phyloP scores from a whole-genome alignment of 2,888 invertebrate species.

The Andrena praecox region DNA sequence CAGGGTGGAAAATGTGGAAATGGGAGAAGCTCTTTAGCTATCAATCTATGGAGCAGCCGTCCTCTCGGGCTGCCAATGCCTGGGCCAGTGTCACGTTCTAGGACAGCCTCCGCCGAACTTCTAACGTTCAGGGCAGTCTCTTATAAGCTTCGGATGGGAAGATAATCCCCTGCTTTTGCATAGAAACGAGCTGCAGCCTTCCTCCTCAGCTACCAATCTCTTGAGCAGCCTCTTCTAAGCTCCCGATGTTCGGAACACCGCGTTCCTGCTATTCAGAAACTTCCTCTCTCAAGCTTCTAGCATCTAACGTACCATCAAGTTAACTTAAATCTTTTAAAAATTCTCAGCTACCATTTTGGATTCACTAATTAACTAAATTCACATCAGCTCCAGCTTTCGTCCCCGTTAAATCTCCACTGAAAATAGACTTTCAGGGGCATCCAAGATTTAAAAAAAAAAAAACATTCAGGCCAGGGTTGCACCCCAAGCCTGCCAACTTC shows the following conservation, averaged over 20 bases:
- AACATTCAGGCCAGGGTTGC: too few relatives aligned
- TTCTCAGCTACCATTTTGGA: too few relatives aligned
- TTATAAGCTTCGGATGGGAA: slow-evolving; percentile 4
- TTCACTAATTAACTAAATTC: too few relatives aligned
- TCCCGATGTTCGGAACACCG: background rate
- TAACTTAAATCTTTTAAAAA: too few relatives aligned
- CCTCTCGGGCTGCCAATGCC: background rate
- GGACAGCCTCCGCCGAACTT: background rate
- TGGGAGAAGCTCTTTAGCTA: slow-evolving; percentile 9
- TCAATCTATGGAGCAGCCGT: background rate
- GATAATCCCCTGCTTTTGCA: background rate
- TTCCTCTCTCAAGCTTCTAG: background rate
- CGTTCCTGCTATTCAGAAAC: background rate
- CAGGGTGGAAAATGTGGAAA: slow-evolving; percentile 49
- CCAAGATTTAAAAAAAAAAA: too few relatives aligned
- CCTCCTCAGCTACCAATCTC: background rate
- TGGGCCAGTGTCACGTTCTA: background rate
- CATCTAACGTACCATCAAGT: too few relatives aligned
- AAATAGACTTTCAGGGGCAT: too few relatives aligned
- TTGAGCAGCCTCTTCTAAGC: background rate
- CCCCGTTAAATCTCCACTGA: too few relatives aligned
- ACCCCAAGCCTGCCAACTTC: too few relatives aligned
- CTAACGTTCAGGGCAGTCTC: background rate
- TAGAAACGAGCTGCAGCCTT: background rate
- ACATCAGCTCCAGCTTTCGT: too few relatives aligned